Evolutionary conservation across 2,113 vertebrate genomes (phyloP).

Genomic region (Carollia perspicillata): DNA sequence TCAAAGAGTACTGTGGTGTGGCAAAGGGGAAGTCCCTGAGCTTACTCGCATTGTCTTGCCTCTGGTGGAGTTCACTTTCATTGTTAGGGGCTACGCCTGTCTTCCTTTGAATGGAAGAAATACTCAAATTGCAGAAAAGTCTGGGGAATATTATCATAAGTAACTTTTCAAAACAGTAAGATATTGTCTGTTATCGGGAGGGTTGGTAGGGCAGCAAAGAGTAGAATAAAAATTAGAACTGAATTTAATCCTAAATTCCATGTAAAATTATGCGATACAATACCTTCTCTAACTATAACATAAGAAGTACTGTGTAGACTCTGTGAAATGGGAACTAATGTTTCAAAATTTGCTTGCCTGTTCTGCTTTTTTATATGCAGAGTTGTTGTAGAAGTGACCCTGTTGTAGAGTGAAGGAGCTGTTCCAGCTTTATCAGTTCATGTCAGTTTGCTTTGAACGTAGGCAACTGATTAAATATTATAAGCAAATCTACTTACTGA

Average conservation of each 20-base stretch:
- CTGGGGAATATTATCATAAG: slow-evolving; percentile 51
- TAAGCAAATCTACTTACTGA: slow-evolving; percentile 17
- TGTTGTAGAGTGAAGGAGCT: slow-evolving; percentile 18
- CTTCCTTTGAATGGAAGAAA: slow-evolving; percentile 78
- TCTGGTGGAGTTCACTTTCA: slow-evolving; percentile 78
- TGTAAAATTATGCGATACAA: slow-evolving; percentile 21
- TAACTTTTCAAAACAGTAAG: slow-evolving; percentile 58
- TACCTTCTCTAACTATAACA: slow-evolving; percentile 23
- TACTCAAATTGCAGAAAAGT: slow-evolving; percentile 77
- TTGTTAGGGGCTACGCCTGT: slow-evolving; percentile 75
- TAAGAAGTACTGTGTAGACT: neutral
- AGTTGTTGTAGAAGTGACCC: neutral
- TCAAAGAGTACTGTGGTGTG: slow-evolving; percentile 39
- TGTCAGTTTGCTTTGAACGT: slow-evolving; percentile 4
- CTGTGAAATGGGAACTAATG: neutral
- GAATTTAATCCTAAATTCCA: slow-evolving; percentile 43
- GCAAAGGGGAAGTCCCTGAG: slow-evolving; percentile 76
- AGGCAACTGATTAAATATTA: slow-evolving; percentile 7
- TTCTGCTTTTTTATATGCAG: slow-evolving; percentile 1
- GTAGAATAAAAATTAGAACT: slow-evolving; percentile 50
- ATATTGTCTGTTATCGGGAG: slow-evolving; percentile 63
- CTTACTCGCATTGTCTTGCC: slow-evolving; percentile 69
- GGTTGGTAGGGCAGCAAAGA: neutral
- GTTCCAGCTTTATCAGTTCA: neutral
- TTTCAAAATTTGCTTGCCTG: slow-evolving; percentile 6